These are phyloP conservation scores for Oreochromis aureus DNA, from an alignment of 2,113 vertebrate genomes.

Conservation along the genomic window DNA sequence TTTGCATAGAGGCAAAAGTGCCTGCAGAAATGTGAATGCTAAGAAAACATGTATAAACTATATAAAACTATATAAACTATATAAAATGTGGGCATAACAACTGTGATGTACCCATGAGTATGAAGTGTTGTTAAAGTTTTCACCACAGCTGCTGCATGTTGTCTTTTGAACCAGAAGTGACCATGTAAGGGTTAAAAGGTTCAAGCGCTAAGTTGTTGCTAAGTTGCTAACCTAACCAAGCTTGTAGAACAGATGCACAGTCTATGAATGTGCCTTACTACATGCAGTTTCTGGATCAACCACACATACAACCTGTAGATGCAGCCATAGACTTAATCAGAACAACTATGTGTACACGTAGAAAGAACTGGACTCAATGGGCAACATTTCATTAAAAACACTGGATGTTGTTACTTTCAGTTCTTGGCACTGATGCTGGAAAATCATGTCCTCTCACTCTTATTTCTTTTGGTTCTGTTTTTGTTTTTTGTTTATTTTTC, in stretches of 20 bases:
- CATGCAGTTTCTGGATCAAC: not conserved
- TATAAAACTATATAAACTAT: not conserved
- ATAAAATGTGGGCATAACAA: not conserved
- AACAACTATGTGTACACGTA: not conserved
- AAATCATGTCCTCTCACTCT: not conserved
- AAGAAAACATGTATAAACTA: not conserved
- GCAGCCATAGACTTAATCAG: not conserved
- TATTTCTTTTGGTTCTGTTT: not conserved
- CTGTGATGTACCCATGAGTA: not conserved
- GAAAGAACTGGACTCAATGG: not conserved
- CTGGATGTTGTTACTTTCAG: not conserved
- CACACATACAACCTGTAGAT: not conserved
- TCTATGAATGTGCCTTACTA: not conserved
- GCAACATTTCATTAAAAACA: not conserved
- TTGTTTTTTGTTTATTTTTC: not conserved
- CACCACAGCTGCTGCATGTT: not conserved
- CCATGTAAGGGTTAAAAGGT: not conserved
- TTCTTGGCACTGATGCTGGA: not conserved
- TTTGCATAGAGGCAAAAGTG: not conserved
- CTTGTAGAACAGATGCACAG: not conserved
- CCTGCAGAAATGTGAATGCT: not conserved
- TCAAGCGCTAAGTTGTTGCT: not conserved
- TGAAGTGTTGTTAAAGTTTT: not conserved
- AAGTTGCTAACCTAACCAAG: not conserved
- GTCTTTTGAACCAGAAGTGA: not conserved